Conservation (phyloP, 2,797 vertebrate species). For the Falco columbarius region DNA sequence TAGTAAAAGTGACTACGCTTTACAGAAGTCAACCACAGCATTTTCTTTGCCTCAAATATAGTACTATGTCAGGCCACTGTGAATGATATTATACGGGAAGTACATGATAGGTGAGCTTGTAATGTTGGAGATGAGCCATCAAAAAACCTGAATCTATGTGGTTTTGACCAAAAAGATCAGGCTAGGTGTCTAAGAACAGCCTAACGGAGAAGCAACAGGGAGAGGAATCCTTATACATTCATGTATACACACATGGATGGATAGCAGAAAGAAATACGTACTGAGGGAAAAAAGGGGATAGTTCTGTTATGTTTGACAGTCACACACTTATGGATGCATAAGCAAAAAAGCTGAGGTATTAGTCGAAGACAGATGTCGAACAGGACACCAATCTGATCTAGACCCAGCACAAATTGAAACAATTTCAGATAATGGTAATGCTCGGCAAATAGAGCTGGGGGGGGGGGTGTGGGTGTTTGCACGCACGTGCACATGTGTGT, state of each 20-base stretch:
- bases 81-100: neutral
- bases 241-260: neutral
- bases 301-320: neutral
- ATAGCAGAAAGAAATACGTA: neutral
- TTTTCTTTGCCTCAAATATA: neutral
- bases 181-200: neutral
- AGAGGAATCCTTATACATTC: neutral
- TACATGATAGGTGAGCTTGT: neutral
- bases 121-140: neutral
- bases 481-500: fast-evolving
- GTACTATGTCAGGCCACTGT: neutral
- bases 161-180: neutral
- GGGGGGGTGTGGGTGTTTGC: fast-evolving
- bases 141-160: neutral
- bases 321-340: neutral
- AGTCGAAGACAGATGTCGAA: neutral
- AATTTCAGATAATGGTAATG: neutral
- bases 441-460: neutral
- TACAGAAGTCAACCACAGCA: neutral
- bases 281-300: fast-evolving
- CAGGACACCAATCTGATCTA: neutral
- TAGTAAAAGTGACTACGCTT: neutral
- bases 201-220: neutral
- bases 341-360: neutral
- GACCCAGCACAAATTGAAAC: neutral